Percentiles rank a stretch among this genome's conserved stretches.
These are phyloP conservation scores for Micrasema minimum DNA, from an alignment of 1,140 invertebrate genomes.

Conservation along the genomic window DNA sequence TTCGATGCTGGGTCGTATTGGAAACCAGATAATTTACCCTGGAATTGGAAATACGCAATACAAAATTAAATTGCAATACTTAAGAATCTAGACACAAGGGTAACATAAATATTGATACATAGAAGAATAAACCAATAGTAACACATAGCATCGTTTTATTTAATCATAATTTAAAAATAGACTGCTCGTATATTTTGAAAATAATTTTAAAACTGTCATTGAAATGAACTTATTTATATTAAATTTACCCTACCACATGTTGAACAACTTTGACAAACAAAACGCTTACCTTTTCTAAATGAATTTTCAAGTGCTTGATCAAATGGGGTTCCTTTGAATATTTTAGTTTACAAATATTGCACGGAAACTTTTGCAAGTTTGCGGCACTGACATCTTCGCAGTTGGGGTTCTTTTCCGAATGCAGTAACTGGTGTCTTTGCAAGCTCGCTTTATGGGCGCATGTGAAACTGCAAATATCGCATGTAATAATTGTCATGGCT, in stretches of 20 bases:
- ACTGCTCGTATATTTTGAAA: too few species aligned
- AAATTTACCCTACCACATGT: too few species aligned
- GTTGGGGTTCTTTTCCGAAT: slow-evolving; percentile 11
- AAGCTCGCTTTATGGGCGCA: slow-evolving; percentile 20
- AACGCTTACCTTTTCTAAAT: slow-evolving; percentile 20
- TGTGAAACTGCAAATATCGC: slow-evolving; percentile 12
- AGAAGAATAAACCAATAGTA: too few species aligned
- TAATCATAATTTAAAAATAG: too few species aligned
- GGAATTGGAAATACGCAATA: too few species aligned
- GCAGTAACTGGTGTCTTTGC: slow-evolving; percentile 14
- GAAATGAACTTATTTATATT: too few species aligned
- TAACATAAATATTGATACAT: too few species aligned
- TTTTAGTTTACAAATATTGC: slow-evolving; percentile 27
- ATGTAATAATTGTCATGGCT: slow-evolving; percentile 8
- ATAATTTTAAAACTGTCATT: too few species aligned
- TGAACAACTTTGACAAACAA: too few species aligned
- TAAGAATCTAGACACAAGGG: too few species aligned
- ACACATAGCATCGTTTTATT: too few species aligned
- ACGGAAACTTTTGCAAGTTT: not conserved
- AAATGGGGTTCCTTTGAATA: slow-evolving; percentile 13
- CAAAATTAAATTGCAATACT: too few species aligned
- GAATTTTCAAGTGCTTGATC: slow-evolving; percentile 13
- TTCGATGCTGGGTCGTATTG: not conserved
- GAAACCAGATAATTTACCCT: slow-evolving; percentile 16
- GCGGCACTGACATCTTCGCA: not conserved